These are phyloP conservation scores for Pollicipes pollicipes DNA, from an alignment of 1,140 invertebrate genomes.

Conservation along the genomic window DNA sequence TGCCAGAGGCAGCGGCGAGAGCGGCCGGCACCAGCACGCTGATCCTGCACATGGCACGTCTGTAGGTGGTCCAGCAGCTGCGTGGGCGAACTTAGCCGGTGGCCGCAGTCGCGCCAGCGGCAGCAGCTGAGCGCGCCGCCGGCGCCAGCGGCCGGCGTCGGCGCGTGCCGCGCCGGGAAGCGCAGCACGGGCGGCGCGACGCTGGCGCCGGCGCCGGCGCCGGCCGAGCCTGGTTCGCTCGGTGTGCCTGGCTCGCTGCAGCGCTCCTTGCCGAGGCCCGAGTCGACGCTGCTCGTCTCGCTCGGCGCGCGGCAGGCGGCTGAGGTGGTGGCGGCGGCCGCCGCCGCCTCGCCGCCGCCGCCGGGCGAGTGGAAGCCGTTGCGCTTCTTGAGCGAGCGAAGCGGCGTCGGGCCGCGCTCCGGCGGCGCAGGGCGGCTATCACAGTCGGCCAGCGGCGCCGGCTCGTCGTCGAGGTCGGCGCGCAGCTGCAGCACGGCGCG, in stretches of 20 bases:
- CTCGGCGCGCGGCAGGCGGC: not conserved
- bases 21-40: slow-evolving; percentile 52
- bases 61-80: slow-evolving; percentile 24
- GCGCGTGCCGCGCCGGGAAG: not conserved
- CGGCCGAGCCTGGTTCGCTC: not conserved
- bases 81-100: not conserved
- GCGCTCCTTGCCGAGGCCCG: not conserved
- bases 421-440: not conserved
- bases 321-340: not conserved
- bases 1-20: slow-evolving; percentile 65
- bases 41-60: slow-evolving; percentile 63
- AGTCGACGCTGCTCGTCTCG: not conserved
- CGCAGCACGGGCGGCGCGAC: not conserved
- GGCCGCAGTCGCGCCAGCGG: not conserved
- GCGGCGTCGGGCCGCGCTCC: not conserved
- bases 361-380: not conserved
- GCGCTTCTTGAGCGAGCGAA: not conserved
- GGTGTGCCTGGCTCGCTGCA: not conserved
- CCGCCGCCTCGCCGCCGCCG: no score
- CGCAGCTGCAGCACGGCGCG: not conserved
- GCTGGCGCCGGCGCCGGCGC: no score
- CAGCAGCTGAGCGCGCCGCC: not conserved
- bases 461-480: not conserved
- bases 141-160: no score
- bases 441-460: no score